Evolutionary conservation across 1,140 invertebrate genomes (phyloP).

Genomic region (Diabrotica undecimpunctata): DNA sequence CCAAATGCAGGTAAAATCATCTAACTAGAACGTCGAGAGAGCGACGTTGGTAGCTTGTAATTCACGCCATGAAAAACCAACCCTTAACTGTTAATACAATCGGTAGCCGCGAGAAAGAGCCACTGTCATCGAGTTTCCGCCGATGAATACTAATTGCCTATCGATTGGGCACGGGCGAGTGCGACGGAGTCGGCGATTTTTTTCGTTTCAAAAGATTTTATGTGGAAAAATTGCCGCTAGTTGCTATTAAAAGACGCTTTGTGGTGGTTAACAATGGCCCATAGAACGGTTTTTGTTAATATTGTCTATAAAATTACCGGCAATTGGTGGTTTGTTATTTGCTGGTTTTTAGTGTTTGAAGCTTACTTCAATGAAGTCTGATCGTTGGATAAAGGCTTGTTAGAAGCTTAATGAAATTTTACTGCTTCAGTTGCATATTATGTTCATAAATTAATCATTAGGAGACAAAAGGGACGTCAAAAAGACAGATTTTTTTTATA

Average conservation of each 20-base stretch:
- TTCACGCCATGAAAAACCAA: background rate
- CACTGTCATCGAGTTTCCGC: background rate
- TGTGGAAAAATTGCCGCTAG: background rate
- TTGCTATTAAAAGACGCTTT: background rate
- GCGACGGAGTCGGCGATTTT: background rate
- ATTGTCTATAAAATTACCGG: background rate
- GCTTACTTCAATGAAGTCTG: background rate
- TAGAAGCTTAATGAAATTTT: background rate
- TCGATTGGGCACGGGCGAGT: background rate
- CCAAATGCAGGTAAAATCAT: too few species aligned
- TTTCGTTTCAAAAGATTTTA: background rate
- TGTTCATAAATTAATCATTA: too few species aligned
- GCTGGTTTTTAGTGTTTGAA: background rate
- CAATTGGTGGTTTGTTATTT: background rate
- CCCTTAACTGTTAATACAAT: background rate
- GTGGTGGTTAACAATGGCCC: background rate
- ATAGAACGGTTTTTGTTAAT: background rate
- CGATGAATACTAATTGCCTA: slow-evolving; percentile 2
- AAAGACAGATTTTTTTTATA: too few species aligned
- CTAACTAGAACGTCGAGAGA: too few species aligned
- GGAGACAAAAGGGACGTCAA: too few species aligned
- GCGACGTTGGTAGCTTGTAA: background rate
- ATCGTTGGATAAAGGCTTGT: background rate
- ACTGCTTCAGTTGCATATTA: too few species aligned
- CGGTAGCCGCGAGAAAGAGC: background rate